Percentiles rank a stretch among this genome's conserved stretches.
phyloP scores from a whole-genome alignment of 2,888 invertebrate species.

The Lepidonotus clava region DNA sequence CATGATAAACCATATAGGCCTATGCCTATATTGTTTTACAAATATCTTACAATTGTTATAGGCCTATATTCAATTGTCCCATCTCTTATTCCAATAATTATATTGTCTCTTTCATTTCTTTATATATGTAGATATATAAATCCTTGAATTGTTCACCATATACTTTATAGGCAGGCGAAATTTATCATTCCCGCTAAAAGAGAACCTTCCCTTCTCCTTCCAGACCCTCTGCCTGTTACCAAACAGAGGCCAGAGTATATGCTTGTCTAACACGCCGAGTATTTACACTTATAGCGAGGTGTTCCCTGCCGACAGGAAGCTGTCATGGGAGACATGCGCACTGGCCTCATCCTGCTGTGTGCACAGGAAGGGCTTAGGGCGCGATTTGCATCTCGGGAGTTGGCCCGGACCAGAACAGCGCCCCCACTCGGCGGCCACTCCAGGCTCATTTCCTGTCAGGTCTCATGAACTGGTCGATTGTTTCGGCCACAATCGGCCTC shows the following conservation, averaged over 20 bases:
- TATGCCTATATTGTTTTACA: too few species aligned
- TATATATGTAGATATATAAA: too few species aligned
- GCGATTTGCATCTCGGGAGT: conserved; percentile 39
- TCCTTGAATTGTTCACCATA: too few species aligned
- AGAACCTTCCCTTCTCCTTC: too few species aligned
- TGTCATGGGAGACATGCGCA: conserved; percentile 50
- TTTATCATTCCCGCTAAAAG: too few species aligned
- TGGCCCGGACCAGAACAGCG: conserved; percentile 27
- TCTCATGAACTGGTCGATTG: conserved; percentile 21
- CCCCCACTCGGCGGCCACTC: not conserved
- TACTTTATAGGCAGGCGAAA: too few species aligned
- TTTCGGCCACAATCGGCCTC: conserved; percentile 15
- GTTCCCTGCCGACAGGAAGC: conserved; percentile 30
- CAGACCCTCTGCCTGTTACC: conserved; percentile 5
- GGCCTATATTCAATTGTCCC: too few species aligned
- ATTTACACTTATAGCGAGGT: conserved; percentile 36
- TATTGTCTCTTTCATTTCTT: too few species aligned
- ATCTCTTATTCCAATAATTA: too few species aligned
- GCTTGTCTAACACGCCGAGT: not conserved
- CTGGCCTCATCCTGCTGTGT: not conserved
- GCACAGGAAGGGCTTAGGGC: conserved; percentile 15
- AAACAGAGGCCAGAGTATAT: conserved; percentile 34
- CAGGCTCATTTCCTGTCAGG: conserved; percentile 10
- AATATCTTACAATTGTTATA: too few species aligned
- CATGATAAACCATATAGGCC: too few species aligned